Percentiles rank a stretch among this genome's conserved stretches.
These are phyloP conservation scores for Coelopa frigida DNA, from an alignment of 1,140 invertebrate genomes.

Conservation along the genomic window DNA sequence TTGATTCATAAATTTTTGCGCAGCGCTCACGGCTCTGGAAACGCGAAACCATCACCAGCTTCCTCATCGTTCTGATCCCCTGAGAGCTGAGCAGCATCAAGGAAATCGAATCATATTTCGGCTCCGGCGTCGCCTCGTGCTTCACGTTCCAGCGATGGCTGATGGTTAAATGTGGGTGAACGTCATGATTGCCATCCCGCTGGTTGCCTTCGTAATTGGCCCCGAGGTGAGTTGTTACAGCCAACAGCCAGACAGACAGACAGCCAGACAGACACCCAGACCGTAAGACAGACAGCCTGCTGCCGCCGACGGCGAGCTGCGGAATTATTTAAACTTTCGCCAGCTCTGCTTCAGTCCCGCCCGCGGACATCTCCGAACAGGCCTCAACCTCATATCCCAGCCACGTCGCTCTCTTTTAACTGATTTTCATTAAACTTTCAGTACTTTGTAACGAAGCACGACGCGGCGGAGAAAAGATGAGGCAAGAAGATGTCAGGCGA, in stretches of 20 bases:
- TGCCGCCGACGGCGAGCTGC: no score
- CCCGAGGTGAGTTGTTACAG: constrained; percentile 89
- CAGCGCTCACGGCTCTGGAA: constrained; percentile 77
- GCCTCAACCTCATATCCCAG: no score
- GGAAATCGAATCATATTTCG: constrained; percentile 96
- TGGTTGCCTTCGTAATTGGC: constrained; percentile 82
- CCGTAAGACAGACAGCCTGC: no score
- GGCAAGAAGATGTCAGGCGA: constrained; percentile 74
- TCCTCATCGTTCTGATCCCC: constrained; percentile 78
- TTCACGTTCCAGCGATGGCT: constrained; percentile 96
- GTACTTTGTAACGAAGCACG: constrained; percentile 48
- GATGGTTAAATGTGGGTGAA: constrained; percentile 97
- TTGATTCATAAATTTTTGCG: no score
- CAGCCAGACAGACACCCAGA: no score
- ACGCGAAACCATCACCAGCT: constrained; percentile 75
- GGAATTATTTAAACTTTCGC: no score
- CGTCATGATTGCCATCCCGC: constrained; percentile 74
- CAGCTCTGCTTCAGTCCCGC: no score
- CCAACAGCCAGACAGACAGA: no score
- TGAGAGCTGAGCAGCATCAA: constrained; percentile 96
- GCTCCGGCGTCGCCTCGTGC: constrained; percentile 95
- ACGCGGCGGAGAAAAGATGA: constrained; percentile 53
- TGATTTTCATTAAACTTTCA: no score
- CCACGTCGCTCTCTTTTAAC: no score
- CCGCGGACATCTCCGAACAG: no score